phyloP scores from a whole-genome alignment of 2,888 invertebrate species.

The Phortica magna region DNA sequence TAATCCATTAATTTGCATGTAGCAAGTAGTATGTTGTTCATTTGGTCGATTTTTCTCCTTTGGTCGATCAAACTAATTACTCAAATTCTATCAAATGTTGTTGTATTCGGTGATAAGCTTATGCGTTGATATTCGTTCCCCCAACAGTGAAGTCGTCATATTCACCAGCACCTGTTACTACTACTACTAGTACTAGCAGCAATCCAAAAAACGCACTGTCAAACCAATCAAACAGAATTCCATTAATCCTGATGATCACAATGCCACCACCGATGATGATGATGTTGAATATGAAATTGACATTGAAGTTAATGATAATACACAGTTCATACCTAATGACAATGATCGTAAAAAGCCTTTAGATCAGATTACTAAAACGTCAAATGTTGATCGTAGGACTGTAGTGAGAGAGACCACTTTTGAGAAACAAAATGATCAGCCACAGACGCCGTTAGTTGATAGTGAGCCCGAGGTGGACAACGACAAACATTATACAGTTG shows the following conservation, averaged over 20 bases:
- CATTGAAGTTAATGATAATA: neutral
- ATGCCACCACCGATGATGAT: conserved; percentile 39
- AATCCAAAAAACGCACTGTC: conserved; percentile 56
- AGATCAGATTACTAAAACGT: conserved; percentile 58
- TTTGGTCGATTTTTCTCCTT: conserved; percentile 1
- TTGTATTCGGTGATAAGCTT: conserved; percentile 35
- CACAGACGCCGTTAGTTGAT: neutral
- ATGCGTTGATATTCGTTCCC: conserved; percentile 56
- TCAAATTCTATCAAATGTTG: neutral
- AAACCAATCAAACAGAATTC: conserved; percentile 50
- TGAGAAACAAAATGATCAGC: conserved; percentile 47
- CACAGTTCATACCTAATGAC: neutral
- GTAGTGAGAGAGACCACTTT: conserved; percentile 64
- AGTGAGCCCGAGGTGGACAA: neutral
- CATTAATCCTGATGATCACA: conserved; percentile 45
- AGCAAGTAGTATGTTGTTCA: neutral
- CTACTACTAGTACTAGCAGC: conserved; percentile 35
- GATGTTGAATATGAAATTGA: neutral
- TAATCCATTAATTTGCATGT: conserved; percentile 46
- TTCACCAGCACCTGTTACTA: conserved; percentile 55
- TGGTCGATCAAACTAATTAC: neutral
- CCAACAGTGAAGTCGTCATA: conserved; percentile 58
- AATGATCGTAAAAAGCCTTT: conserved; percentile 29
- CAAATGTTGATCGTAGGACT: conserved; percentile 61
- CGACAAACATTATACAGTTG: conserved; percentile 4